phyloP scores from a whole-genome alignment of 2,888 invertebrate species.

The Drosophila peninsularis region DNA sequence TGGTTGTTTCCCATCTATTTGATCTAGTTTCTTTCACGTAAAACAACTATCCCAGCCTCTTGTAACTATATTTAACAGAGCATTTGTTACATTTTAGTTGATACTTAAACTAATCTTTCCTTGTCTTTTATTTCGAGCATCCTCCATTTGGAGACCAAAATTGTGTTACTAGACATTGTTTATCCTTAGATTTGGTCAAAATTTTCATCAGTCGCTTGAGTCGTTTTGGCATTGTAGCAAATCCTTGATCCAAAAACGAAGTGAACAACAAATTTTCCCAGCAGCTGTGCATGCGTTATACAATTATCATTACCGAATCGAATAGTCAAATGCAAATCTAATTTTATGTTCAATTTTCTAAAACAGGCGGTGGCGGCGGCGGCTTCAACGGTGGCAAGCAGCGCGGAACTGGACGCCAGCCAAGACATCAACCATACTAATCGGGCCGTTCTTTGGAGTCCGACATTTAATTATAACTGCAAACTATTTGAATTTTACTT shows the following conservation, averaged over 20 bases:
- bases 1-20: conserved; percentile 14
- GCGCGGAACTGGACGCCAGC: conserved; percentile 92
- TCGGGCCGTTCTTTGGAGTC: conserved; percentile 18
- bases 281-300: conserved; percentile 45
- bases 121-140: conserved; percentile 47
- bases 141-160: conserved; percentile 49
- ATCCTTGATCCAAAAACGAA: conserved; percentile 23
- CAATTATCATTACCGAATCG: background rate
- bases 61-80: conserved; percentile 30
- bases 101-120: conserved; percentile 42
- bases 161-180: conserved; percentile 45
- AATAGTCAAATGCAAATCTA: conserved; percentile 13
- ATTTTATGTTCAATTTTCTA: conserved; percentile 15
- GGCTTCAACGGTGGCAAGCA: conserved; percentile 93
- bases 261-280: conserved; percentile 25
- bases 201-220: conserved; percentile 59
- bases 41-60: conserved; percentile 24
- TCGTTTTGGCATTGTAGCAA: conserved; percentile 67
- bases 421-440: conserved; percentile 95
- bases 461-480: conserved; percentile 66
- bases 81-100: conserved; percentile 24
- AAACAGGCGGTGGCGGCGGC: conserved; percentile 77
- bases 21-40: conserved; percentile 22
- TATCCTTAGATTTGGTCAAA: conserved; percentile 76
- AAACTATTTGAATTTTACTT: conserved; percentile 78